These are phyloP conservation scores for Bovichtus diacanthus DNA, from an alignment of 2,797 vertebrate species.

Conservation along the genomic window DNA sequence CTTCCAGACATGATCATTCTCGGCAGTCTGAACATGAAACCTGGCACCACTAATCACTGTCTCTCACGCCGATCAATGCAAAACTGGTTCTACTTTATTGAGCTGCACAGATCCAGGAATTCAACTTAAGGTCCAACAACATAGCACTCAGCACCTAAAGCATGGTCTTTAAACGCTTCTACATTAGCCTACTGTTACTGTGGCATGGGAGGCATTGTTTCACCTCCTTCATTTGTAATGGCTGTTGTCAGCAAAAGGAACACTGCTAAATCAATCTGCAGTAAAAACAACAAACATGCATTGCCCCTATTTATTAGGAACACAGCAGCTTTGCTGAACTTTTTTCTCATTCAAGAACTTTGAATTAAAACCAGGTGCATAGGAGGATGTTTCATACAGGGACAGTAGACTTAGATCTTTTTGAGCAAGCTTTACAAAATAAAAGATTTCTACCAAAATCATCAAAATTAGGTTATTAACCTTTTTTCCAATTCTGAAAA, in stretches of 20 bases:
- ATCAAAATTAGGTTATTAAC: not conserved
- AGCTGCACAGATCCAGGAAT: conserved; percentile 59
- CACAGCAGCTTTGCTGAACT: conserved; percentile 2
- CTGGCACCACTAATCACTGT: conserved; percentile 32
- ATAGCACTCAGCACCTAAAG: conserved; percentile 60
- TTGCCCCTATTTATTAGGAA: conserved; percentile 28
- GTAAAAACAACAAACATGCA: conserved; percentile 27
- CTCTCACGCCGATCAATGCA: conserved; percentile 70
- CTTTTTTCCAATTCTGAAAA: not conserved
- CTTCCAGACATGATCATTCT: conserved; percentile 58
- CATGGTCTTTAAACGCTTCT: conserved; percentile 48
- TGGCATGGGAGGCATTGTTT: conserved; percentile 24
- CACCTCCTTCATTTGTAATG: conserved; percentile 45
- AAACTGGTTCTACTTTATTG: conserved; percentile 63
- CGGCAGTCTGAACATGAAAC: conserved; percentile 51
- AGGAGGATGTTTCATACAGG: not conserved
- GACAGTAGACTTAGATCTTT: not conserved
- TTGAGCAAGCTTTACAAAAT: not conserved
- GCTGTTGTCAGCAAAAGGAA: conserved; percentile 38
- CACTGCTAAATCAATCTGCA: conserved; percentile 29
- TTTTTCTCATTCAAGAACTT: conserved; percentile 1
- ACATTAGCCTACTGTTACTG: conserved; percentile 50
- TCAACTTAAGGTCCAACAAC: conserved; percentile 41
- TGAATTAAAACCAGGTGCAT: not conserved
- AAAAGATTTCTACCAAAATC: conserved; percentile 13